Base-by-base conservation (phyloP, 2,888 invertebrate species). In the Agrilus mali region DNA sequence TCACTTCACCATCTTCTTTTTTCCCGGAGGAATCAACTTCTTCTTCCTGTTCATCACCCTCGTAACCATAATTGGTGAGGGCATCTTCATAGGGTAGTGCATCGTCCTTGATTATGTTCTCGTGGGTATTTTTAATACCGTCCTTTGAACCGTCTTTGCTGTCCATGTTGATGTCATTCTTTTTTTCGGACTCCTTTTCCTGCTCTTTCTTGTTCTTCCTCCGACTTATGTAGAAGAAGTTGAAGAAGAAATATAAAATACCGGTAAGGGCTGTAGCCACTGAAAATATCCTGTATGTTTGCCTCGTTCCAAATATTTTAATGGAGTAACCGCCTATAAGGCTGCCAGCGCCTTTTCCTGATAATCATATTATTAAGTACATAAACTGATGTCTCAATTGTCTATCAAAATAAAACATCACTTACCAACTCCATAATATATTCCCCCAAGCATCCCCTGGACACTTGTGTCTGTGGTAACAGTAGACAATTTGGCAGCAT, bases 401-500 rank as follows among this genome's bases (percentile, higher is more conserved):
- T 10, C 8, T 3, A 10, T 4, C 4, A 27, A 8, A 2, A 27
- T 27, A 27, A 27, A 27, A 27, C n/a, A 10, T 27, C 4, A 59
- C 70, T 61, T 60, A 82, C 85, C 86, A 45, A 85, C 81, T 53
- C 84, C 85, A 58, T 80, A 85, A 59, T 86, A 85, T n/a, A 84
- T 65, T 14, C 84, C 83, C n/a, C 84, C 84, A 10, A 85, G 69
- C 49, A 85, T 68, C 12, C 84, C 85, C 62, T 86, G 85, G 50
- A 85, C 77, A 12, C 82, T 82, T 7, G 82, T 79, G 54, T 85
- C 82, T 0, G 85, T 85, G 34, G 81, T 77, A 39, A 78, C 75
- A 3, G 81, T 79, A 2, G 83, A 82, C 7, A 85, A 69, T 43
- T 77, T 76, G 1, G 83, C 83, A 1, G 83, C 83, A 58, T 85